Percentiles rank a stretch among this genome's conserved stretches.
These are phyloP conservation scores for Emberiza fucata DNA, from an alignment of 2,113 vertebrate species.

Conservation along the genomic window DNA sequence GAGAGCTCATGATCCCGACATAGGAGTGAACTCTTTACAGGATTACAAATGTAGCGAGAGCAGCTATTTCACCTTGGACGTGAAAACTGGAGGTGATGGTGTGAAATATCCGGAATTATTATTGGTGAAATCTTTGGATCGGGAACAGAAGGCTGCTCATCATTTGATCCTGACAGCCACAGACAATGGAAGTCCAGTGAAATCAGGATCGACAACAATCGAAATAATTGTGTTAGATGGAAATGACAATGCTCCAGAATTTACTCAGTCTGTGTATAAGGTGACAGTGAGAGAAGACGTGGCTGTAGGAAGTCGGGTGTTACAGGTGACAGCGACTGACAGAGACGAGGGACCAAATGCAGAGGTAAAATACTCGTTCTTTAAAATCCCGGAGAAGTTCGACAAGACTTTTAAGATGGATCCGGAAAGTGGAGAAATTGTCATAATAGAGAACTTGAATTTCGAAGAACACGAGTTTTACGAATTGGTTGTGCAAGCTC, in stretches of 20 bases:
- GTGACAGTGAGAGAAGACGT: slow-evolving; percentile 44
- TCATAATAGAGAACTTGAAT: slow-evolving; percentile 42
- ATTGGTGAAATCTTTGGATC: slow-evolving; percentile 57
- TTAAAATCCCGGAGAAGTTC: background rate
- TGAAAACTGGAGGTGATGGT: slow-evolving; percentile 42
- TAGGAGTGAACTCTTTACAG: slow-evolving; percentile 56
- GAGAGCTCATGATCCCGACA: slow-evolving; percentile 61
- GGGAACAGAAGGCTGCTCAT: slow-evolving; percentile 49
- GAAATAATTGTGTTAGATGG: slow-evolving; percentile 49
- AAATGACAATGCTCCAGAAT: slow-evolving; percentile 70
- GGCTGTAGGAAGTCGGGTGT: background rate
- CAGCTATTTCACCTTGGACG: slow-evolving; percentile 55
- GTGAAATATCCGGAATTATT: slow-evolving; percentile 62
- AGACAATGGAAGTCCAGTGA: slow-evolving; percentile 46
- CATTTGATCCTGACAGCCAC: slow-evolving; percentile 48
- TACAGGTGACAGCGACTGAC: slow-evolving; percentile 54
- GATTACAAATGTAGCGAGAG: slow-evolving; percentile 57
- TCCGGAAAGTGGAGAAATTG: slow-evolving; percentile 42
- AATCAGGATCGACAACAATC: background rate
- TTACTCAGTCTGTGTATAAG: slow-evolving; percentile 46
- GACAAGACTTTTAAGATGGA: slow-evolving; percentile 52
- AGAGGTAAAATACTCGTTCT: slow-evolving; percentile 56
- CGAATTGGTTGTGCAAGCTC: slow-evolving; percentile 60
- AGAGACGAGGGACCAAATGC: slow-evolving; percentile 63
- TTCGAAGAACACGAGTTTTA: slow-evolving; percentile 64